Evolutionary conservation across 2,888 invertebrate species (phyloP).

Genomic region (Aethes cnicana): DNA sequence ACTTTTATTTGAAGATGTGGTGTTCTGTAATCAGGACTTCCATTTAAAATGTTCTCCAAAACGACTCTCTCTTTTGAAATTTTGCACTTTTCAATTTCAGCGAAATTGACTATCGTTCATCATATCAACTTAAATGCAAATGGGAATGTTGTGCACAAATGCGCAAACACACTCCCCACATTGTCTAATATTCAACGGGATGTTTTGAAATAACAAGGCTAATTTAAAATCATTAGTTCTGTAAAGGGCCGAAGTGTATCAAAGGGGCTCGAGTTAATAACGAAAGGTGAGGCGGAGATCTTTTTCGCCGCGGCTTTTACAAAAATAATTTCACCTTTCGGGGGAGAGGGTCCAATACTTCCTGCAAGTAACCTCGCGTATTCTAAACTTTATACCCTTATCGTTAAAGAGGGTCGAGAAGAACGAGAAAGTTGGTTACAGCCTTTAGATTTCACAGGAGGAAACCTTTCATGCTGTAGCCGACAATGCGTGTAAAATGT

Average conservation of each 20-base stretch:
- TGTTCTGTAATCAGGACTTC: too few relatives aligned
- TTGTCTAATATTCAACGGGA: constrained; percentile 43
- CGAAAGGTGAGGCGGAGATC: constrained; percentile 71
- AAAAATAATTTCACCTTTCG: constrained; percentile 61
- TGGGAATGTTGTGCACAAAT: too few relatives aligned
- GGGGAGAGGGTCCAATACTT: constrained; percentile 44
- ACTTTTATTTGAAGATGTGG: too few relatives aligned
- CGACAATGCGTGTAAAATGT: constrained; percentile 27
- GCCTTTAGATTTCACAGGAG: constrained; percentile 12
- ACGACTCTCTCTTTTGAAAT: too few relatives aligned
- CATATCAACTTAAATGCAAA: too few relatives aligned
- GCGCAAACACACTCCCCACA: constrained; percentile 42
- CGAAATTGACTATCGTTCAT: too few relatives aligned
- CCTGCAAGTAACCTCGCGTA: constrained; percentile 24
- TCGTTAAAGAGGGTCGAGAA: not conserved
- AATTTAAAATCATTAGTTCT: constrained; percentile 73
- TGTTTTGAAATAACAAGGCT: constrained; percentile 54
- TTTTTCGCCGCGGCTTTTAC: constrained; percentile 61
- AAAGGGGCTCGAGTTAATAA: constrained; percentile 76
- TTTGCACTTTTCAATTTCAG: too few relatives aligned
- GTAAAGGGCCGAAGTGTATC: constrained; percentile 64
- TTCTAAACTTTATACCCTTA: not conserved
- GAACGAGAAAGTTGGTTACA: constrained; percentile 5
- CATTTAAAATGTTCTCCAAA: too few relatives aligned
- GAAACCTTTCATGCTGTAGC: constrained; percentile 9